Base-by-base conservation (phyloP, 2,797 vertebrate genomes). In the Pempheris klunzingeri region DNA sequence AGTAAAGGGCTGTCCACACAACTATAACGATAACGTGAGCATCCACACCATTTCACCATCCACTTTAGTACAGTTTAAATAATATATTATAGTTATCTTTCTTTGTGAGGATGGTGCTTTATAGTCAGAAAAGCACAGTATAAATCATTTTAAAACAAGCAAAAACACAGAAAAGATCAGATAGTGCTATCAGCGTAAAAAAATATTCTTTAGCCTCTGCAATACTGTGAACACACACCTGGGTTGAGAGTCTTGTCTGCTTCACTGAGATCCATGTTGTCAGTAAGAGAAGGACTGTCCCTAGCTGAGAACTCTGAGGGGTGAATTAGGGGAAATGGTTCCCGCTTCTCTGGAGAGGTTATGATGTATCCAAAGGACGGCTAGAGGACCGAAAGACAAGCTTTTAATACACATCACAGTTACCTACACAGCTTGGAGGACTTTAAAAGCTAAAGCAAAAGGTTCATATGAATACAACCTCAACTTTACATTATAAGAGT, bases 281-380 rank as follows among this genome's bases (percentile, higher is more conserved):
- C 95, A 76, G 30, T 88, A 44, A 84, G 93, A 62, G 84, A 52
- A 0, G 84, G 86, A 62, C 62, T 78, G 69, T 81, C 85, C 81
- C 76, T 74, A 24, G 88, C 92, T n/a, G 93, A 92, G 10, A 95
- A 76, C 77, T 96, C 95, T 39, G 95, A 95, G 2, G 93, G 93
- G 11, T 87, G 92, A 55, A 99, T 92, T 77, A 99, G 94, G 58
- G 97, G 81, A 92, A 99, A 92, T 34, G 98, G 98, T 47, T 96
- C 94, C 82, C 96, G 96, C 70, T 96, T 97, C 91, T 98, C 96
- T 4, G 98, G 98, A 78, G 98, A 99, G 7, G 91, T 97, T 78
- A 99, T 99, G 75, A 94, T 80, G 90, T 99, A 99, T 77, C 98
- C 98, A 93, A 99, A 99, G 12, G 98, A 99, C 0, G 98, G 98